phyloP scores from a whole-genome alignment of 2,888 invertebrate species.

The Eristalis arbustorum region DNA sequence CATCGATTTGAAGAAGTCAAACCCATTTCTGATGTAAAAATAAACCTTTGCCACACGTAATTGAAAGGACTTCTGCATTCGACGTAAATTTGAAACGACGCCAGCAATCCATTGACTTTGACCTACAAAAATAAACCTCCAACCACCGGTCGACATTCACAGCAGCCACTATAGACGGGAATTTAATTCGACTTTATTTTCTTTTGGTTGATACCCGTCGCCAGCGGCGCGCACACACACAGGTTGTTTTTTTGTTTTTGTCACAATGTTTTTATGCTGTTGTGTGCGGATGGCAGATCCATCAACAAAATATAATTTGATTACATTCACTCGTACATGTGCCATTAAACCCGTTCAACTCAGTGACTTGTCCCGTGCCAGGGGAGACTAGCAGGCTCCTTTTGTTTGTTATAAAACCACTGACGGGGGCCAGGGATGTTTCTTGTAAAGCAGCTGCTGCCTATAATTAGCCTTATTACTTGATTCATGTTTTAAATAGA shows the following conservation, averaged over 20 bases:
- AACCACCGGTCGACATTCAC: slow-evolving; percentile 5
- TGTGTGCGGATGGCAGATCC: slow-evolving; percentile 15
- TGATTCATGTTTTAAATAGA: slow-evolving; percentile 15
- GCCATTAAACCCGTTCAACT: slow-evolving; percentile 61
- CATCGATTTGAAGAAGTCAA: neutral
- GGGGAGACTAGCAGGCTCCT: slow-evolving; percentile 48
- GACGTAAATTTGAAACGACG: slow-evolving; percentile 37
- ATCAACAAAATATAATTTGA: slow-evolving; percentile 41
- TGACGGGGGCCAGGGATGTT: neutral
- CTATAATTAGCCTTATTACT: slow-evolving; percentile 60
- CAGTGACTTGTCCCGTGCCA: slow-evolving; percentile 46
- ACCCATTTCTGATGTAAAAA: neutral
- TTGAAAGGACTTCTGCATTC: neutral
- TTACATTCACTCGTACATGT: slow-evolving; percentile 32
- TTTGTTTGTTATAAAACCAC: neutral
- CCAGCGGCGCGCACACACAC: neutral
- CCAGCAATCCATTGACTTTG: slow-evolving; percentile 60
- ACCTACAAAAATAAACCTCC: slow-evolving; percentile 53
- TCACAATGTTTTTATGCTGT: neutral
- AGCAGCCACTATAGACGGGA: slow-evolving; percentile 10
- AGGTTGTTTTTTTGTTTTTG: neutral
- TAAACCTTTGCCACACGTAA: neutral
- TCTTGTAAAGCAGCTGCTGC: neutral
- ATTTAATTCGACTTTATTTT: slow-evolving; percentile 26
- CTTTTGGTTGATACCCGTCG: neutral